Percentiles rank a stretch among this genome's conserved stretches.
phyloP scores from a whole-genome alignment of 2,797 vertebrate genomes.

The Alca torda region DNA sequence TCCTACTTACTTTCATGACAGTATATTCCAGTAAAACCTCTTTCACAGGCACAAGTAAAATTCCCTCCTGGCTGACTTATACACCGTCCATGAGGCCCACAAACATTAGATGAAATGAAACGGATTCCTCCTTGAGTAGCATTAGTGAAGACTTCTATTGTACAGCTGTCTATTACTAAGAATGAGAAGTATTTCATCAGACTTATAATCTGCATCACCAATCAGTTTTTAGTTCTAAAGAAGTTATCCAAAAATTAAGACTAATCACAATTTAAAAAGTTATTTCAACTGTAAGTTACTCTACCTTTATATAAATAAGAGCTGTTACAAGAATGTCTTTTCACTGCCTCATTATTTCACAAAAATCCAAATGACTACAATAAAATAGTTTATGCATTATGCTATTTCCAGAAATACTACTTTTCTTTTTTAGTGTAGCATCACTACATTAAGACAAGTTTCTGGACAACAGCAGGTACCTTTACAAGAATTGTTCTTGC shows the following conservation, averaged over 20 bases:
- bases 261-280: not conserved
- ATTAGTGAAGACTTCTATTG: conserved; percentile 85
- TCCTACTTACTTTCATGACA: conserved; percentile 94
- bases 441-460: not conserved
- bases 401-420: not conserved
- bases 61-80: conserved; percentile 90
- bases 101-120: conserved; percentile 86
- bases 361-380: not conserved
- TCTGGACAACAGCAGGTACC: conserved; percentile 72
- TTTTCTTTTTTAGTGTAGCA: not conserved
- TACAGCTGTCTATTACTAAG: conserved; percentile 93
- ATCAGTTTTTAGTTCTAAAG: not conserved
- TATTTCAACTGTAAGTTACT: not conserved
- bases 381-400: not conserved
- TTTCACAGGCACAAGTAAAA: conserved; percentile 92
- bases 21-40: conserved; percentile 91
- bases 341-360: not conserved
- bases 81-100: conserved; percentile 92
- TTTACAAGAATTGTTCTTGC: conserved; percentile 89
- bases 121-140: conserved; percentile 79
- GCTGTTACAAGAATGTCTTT: not conserved
- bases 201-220: not conserved
- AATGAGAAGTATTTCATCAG: not conserved
- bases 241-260: not conserved
- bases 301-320: not conserved